Evolutionary conservation across 2,113 vertebrate species (phyloP), one percentile per base, ranked within the genome.

Genomic region (Pandion haliaetus): DNA sequence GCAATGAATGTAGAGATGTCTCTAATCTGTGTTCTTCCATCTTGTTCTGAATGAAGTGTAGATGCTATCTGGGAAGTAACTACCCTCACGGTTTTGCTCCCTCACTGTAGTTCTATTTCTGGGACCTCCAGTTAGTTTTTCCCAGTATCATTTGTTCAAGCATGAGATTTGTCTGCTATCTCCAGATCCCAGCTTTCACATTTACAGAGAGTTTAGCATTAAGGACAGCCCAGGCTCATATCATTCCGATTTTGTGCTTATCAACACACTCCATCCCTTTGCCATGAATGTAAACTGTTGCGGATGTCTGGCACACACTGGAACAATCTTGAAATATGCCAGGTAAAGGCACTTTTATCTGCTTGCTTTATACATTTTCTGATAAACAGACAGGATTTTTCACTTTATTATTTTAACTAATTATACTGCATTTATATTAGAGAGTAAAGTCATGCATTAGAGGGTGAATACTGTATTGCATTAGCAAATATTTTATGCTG

Each of bases 111-210:
- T 95, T 95, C 82, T 92, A 32, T 95, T 97, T 95, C 86, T 95
- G 78, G 88, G 88, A 86, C 78, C 57, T 88, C 83, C 44, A 71
- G 92, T 91, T 90, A 90, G 54, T 79, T 97, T 95, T 90, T 76
- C 78, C 74, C 77, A 65, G 79, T 94, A 86, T 96, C 65, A 79
- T 84, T 96, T 96, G 86, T 92, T 96, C 95, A 96, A 97, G 97
- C 86, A 92, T 96, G 95, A 93, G 94, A 96, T 97, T 95, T 96
- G 67, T 65, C 71, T 95, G 83, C 91, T 98, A 97, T 97, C 97
- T 97, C 83, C 77, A 85, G 93, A 90, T 47, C 74, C 88, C 97
- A 97, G 96, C 95, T 90, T 94, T 96, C 67, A 97, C 91, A 95
- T 98, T 97, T 96, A 83, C 94, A 80, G 94, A 96, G 91, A 96